These are phyloP conservation scores for Sebastes hubbsi DNA, from an alignment of 2,797 vertebrate genomes.

Conservation along the genomic window DNA sequence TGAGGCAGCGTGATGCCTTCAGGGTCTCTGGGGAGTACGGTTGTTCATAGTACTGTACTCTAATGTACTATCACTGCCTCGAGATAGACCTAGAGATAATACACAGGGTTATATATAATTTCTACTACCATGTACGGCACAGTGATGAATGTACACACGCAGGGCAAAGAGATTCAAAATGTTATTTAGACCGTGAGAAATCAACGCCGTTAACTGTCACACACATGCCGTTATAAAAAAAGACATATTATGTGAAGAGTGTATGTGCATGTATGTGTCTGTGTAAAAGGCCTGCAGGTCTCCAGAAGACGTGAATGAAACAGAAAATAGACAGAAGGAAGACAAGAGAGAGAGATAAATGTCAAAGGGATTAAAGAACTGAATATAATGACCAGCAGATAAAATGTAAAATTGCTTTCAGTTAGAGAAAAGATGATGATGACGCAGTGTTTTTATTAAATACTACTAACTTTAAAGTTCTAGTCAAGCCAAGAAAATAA, in stretches of 20 bases:
- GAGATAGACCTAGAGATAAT: constrained; percentile 34
- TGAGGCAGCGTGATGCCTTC: constrained; percentile 36
- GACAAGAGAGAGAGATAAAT: background rate
- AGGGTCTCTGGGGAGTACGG: constrained; percentile 36
- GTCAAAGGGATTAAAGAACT: background rate
- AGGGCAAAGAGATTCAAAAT: constrained; percentile 10
- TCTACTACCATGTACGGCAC: background rate
- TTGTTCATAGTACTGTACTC: constrained; percentile 33
- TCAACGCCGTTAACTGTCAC: constrained; percentile 12
- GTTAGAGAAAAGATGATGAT: background rate
- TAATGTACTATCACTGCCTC: constrained; percentile 26
- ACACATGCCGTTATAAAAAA: constrained; percentile 22
- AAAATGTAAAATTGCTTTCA: background rate
- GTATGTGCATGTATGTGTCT: background rate
- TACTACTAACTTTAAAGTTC: background rate
- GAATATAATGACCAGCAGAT: background rate
- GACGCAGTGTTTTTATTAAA: background rate
- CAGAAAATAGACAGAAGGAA: background rate
- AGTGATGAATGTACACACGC: constrained; percentile 2
- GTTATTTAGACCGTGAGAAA: constrained; percentile 54
- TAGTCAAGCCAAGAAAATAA: background rate
- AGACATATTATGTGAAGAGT: background rate
- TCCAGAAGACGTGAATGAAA: constrained; percentile 2
- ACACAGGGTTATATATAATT: constrained; percentile 41
- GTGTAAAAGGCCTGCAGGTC: background rate